These are phyloP conservation scores for Macrophya alboannulata DNA, from an alignment of 2,888 invertebrate genomes.

Conservation along the genomic window DNA sequence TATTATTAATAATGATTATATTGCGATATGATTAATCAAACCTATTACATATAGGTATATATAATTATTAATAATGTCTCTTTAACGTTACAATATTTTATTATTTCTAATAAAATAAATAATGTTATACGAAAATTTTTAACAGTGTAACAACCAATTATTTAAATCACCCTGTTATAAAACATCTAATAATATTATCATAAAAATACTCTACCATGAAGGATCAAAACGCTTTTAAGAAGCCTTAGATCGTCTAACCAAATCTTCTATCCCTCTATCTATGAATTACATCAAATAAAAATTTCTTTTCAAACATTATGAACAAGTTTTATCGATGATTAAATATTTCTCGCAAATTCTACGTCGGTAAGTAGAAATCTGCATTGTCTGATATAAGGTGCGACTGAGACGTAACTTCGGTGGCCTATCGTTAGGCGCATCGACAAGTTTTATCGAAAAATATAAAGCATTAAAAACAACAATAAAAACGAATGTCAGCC, in stretches of 20 bases:
- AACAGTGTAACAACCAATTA: neutral
- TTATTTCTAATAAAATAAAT: constrained; percentile 68
- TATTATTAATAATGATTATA: constrained; percentile 65
- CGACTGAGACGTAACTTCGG: neutral
- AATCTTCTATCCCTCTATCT: neutral
- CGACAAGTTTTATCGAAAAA: neutral
- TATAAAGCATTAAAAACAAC: neutral
- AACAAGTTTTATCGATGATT: neutral
- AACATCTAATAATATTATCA: neutral
- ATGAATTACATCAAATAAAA: neutral
- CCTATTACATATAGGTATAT: constrained; percentile 57
- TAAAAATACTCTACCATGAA: neutral
- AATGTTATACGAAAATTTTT: constrained; percentile 60
- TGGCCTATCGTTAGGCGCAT: neutral
- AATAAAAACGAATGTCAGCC: neutral
- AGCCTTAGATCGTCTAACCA: neutral
- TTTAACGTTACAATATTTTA: constrained; percentile 61
- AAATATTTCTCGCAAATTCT: neutral
- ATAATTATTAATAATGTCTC: constrained; percentile 63
- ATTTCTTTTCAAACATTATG: neutral
- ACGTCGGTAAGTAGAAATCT: neutral
- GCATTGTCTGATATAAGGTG: neutral
- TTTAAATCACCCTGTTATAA: neutral
- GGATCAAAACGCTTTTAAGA: neutral
- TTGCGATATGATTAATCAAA: constrained; percentile 59